Conservation (phyloP, 2,113 vertebrate genomes). For the Craseonycteris thonglongyai region DNA sequence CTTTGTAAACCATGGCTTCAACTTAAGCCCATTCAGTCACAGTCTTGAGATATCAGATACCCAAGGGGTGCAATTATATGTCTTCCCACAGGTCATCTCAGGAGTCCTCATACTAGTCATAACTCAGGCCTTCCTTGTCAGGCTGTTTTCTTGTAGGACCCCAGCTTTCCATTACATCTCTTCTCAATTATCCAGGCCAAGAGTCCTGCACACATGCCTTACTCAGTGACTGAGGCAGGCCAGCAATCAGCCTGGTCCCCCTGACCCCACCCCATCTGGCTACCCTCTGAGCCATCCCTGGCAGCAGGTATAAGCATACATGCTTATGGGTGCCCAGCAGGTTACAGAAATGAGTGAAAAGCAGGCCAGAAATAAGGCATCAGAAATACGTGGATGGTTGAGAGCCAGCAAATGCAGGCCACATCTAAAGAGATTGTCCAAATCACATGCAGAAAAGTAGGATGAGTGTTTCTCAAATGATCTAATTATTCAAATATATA, state of each 20-base stretch:
- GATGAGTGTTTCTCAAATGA: neutral
- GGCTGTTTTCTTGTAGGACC: neutral
- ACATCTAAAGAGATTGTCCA: neutral
- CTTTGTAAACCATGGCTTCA: neutral
- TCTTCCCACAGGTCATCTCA: neutral
- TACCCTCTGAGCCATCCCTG: neutral
- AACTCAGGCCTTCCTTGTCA: neutral
- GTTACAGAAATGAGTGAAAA: neutral
- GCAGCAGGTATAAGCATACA: neutral
- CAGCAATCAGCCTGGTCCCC: neutral
- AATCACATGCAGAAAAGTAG: neutral
- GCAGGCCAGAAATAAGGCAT: neutral
- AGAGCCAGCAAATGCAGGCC: neutral
- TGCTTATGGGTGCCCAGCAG: neutral
- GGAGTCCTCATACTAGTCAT: neutral
- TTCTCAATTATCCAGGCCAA: neutral
- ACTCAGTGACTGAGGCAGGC: neutral
- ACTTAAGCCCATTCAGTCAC: neutral
- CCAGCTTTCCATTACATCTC: neutral
- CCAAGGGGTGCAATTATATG: rapidly evolving
- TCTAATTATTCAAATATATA: neutral
- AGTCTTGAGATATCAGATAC: neutral
- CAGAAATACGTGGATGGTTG: neutral
- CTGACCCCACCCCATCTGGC: no score
- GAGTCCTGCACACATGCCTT: neutral